Evolutionary conservation across 1,140 invertebrate species (phyloP), one percentile per base, ranked within the genome.

Genomic region (Lutraria rhynchaena): DNA sequence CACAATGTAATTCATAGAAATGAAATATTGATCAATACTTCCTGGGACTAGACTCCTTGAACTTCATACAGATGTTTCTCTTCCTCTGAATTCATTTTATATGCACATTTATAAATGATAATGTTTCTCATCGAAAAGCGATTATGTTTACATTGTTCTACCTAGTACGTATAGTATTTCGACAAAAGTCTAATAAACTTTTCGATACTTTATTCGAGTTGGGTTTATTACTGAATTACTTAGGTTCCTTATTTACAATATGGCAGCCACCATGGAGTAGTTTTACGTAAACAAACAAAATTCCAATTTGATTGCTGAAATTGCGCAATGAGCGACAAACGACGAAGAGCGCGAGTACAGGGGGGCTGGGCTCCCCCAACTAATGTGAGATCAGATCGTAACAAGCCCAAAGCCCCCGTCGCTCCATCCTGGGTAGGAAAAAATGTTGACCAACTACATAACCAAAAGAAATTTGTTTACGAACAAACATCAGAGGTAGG

Each of bases 361-460:
- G 91, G 91, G 29, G 91, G 90, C 17, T 92, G 91, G 91, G 89
- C 90, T n/a, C 84, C 85, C 22, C 83, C 89, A 27, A 57, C 69
- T 31, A 86, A 87, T 69, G 78, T 86, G 0, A 75, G 84, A 70
- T 89, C 88, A 15, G 87, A 90, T 41, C 80, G 81, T 80, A 63
- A 88, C 55, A 90, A 88, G 77, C 81, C 84, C 0, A 86, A 87
- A 75, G 37, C 83, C 24, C 41, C 65, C 17, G 27, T 29, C 35
- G 69, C 61, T 37, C 90, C 89, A 44, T 82, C 80, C 17, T 91
- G 89, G 90, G 35, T 87, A 27, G 88, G 85, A 9, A 91, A 88
- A 85, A 90, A 84, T 78, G 83, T 90, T 29, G 89, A 90, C 57
- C 82, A 88, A 65, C 81, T 77, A 19, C 11, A 31, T n/a, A 65